Evolutionary conservation across 2,113 vertebrate genomes (phyloP).

Genomic region (Apteryx owenii): DNA sequence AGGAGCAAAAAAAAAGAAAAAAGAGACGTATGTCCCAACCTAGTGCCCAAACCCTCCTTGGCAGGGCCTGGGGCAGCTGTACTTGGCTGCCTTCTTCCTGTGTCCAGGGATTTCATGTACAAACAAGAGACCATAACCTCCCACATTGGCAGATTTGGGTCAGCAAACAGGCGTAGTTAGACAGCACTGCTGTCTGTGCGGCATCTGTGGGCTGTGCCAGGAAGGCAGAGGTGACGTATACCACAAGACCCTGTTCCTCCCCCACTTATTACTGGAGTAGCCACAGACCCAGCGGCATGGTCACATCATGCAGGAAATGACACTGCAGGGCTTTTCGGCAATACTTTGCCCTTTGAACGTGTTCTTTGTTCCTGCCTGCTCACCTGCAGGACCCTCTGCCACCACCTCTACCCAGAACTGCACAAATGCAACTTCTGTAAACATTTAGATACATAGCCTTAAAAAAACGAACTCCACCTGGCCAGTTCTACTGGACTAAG

Average conservation of each 20-base stretch:
- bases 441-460: neutral
- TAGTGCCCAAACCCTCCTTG: slow-evolving; percentile 25
- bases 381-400: neutral
- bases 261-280: neutral
- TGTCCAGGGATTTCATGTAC: slow-evolving; percentile 59
- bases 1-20: neutral
- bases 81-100: slow-evolving; percentile 29
- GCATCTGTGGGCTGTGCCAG: accelerated
- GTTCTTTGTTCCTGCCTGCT: neutral
- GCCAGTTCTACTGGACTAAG: neutral
- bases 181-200: neutral
- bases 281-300: neutral
- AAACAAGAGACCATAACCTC: accelerated
- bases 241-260: neutral
- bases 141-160: neutral
- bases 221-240: accelerated
- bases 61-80: neutral
- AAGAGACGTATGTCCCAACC: accelerated
- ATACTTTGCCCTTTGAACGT: neutral
- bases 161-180: accelerated
- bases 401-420: neutral
- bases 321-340: neutral
- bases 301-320: neutral
- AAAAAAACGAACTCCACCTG: neutral
- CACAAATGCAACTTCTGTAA: neutral